Evolutionary conservation across 2,888 invertebrate genomes (phyloP), one percentile per base, ranked within the genome.

Genomic region (Rotaria macrura): DNA sequence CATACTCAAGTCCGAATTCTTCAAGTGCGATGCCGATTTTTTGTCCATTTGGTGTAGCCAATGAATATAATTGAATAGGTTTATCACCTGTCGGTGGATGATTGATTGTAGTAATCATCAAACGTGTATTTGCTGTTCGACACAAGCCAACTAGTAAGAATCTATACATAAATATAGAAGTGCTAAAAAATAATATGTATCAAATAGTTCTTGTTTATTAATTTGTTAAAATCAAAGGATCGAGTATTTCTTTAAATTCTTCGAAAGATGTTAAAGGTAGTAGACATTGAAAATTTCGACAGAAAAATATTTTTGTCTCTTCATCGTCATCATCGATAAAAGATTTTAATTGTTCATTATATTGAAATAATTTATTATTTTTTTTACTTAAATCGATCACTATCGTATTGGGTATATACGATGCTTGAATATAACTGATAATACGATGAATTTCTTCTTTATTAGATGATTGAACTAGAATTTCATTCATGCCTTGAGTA

Each of bases 221-320:
- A 29, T 57, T 29, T 57, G 29, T 57, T 29, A 57, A 29, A 57
- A 29, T 57, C 12, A 57, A 57, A 57, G 74, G 74, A 25, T 74
- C 25, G 5, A 74, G 23, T 74, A 40, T 74, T 25, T 91, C 91
- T 86, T 92, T 93, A 20, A 94, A 92, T 85, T 93, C 93, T 29
- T 93, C 92, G 0, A 93, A 93, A 85, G 93, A 93, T 0, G 93
- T 93, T 84, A 94, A 94, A 4, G 95, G 95, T 85, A 94, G 91
- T 10, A 94, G 93, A 90, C 95, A 95, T 2, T 94, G 92, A 90
- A 93, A 94, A 88, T 94, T 93, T 12, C 94, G 92, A 89, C 95
- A 95, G n/a, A 95, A 94, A 90, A 94, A 95, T 40, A 94, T 95
- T 0, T 94, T 93, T 0, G 94, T 93, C 85, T 92, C 93, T 43